Evolutionary conservation across 2,888 invertebrate genomes (phyloP), one percentile per base, ranked within the genome.

Genomic region (Busseola fusca): DNA sequence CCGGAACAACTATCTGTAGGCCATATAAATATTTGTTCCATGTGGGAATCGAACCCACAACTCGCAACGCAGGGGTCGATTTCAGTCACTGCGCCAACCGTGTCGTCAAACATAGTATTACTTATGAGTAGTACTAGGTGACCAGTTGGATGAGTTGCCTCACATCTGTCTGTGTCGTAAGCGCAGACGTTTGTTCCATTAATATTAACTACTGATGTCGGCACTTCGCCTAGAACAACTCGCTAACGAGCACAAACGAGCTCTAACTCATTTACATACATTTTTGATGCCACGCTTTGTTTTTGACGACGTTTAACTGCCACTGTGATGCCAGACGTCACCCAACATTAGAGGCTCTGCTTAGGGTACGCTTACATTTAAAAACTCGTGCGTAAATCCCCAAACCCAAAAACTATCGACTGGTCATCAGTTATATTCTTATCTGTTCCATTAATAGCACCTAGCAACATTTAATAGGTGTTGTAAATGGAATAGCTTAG

Each of bases 231-330:
- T 40, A 48, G 42, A 42, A 25, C 42, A 3, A 21, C 40, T 16
- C 69, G 56, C 69, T 72, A 69, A 77, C 70, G 72, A 72, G 42
- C 76, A 45, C 54, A 76, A 56, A 37, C 54, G 54, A 67, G 76
- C 68, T 42, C 27, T 16, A 21, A 50, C 56, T 77, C 56, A 57
- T 72, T 69, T 72, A 50, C 77, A 72, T 72, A 72, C 16, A 34
- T 69, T 57, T 77, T 77, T 72, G 48, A 50, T 57, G 77, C 21
- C 21, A 25, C 56, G 56, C 70, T 48, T 56, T 48, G 77, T 69
- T 76, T 45, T 34, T 40, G 71, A 48, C 18, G 18, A 50, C 30
- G 30, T 27, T 76, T 27, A 64, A 21, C 69, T 45, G 74, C 40
- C 21, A 48, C 10, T 5, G 34, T n/a, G 3, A 12, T 48, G n/a